Conservation (phyloP, 2,797 vertebrate species). For the Neoniphon sammara region DNA sequence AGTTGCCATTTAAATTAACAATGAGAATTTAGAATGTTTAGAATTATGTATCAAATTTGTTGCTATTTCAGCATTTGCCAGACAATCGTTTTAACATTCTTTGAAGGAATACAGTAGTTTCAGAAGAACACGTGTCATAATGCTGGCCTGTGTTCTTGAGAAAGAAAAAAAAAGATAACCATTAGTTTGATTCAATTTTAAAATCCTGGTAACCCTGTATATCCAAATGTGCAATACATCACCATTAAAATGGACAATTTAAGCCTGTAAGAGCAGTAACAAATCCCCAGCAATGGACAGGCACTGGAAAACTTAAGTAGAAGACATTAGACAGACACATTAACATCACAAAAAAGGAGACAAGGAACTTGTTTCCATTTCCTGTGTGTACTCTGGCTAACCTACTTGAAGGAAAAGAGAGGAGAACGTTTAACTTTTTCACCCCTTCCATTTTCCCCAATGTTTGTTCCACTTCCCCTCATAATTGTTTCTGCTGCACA, state of each 20-base stretch:
- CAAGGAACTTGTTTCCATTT: conserved; percentile 29
- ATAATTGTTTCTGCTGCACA: conserved; percentile 45
- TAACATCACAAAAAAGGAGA: conserved; percentile 1
- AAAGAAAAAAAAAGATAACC: background rate
- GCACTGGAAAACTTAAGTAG: background rate
- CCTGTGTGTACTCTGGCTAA: conserved; percentile 21
- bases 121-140: conserved; percentile 3
- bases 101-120: background rate
- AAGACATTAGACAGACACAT: conserved; percentile 10
- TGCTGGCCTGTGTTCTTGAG: background rate
- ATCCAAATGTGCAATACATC: background rate
- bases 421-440: conserved; percentile 39
- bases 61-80: too few species aligned
- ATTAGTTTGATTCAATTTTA: background rate
- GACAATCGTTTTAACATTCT: background rate
- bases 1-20: too few species aligned
- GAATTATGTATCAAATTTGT: too few species aligned
- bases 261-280: conserved; percentile 11
- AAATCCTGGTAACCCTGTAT: background rate
- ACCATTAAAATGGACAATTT: background rate
- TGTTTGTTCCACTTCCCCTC: conserved; percentile 54
- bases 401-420: conserved; percentile 53
- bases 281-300: background rate
- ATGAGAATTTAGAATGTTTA: too few species aligned
- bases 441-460: conserved; percentile 12